Evolutionary conservation across 2,113 vertebrate species (phyloP), one percentile per base, ranked within the genome.

Genomic region (Herpailurus yagouaroundi): DNA sequence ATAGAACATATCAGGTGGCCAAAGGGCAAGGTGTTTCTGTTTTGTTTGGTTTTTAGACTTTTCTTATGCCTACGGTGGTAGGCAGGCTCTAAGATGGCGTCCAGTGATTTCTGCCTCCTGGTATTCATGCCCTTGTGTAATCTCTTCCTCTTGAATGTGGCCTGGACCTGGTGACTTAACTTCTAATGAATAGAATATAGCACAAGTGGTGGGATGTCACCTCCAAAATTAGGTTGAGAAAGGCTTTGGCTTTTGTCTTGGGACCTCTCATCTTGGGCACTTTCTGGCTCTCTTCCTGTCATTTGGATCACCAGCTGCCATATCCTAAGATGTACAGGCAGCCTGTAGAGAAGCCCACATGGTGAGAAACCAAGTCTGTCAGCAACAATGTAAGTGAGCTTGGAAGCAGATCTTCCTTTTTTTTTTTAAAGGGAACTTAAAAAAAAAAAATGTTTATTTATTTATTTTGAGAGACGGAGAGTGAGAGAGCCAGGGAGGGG

Each of bases 181-280:
- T 88, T 89, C 66, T 94, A 13, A 41, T 85, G 86, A 91, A 68
- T 68, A 74, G 48, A 87, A 71, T 73, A 63, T 14, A 38, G 68
- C 41, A 73, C 63, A 71, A 48, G 57, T 94, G 52, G 27, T 86
- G 31, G 66, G 66, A 57, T 88, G 52, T 88, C 71, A 80, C 52
- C 93, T 93, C 27, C 29, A 76, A 91, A 68, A 79, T 80, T 80
- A 88, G 91, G 71, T 80, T 94, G 84, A 77, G 84, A 48, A 88
- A 95, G 69, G 31, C 64, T 74, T 9, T 92, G 92, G 64, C 57
- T 88, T 94, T 66, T 81, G 18, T 80, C n/a, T 81, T 36, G 57
- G 93, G 36, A 33, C 55, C 55, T 63, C 11, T 74, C 33, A 29
- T 52, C 64, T 74, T 38, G 10, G 52, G 11, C n/a, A 16, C 52